Evolutionary conservation across 23 tunicate species (phyloP), one percentile per base, ranked within the genome.

Genomic region (Pegea sp.): DNA sequence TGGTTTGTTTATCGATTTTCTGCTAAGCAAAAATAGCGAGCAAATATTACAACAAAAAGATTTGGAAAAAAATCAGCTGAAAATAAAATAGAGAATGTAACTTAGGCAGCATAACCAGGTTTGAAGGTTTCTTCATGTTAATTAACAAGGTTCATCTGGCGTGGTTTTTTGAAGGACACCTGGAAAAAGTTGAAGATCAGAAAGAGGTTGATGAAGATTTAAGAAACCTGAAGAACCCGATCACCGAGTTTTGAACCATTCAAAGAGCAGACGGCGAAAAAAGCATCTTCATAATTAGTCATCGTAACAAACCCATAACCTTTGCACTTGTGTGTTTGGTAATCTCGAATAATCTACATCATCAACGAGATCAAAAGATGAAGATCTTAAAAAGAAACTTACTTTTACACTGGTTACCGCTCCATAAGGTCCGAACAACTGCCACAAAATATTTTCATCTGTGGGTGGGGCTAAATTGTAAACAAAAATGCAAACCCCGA

Each of bases 241-340:
- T 81, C 93, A 0, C 79, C 93, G 18, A 81, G 75, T 48, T 81
- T 81, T 32, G 68, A 81, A 0, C 72, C 72, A 52, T 81, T 81
- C 53, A 81, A 42, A 13, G 53, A 57, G 62, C 80, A 81, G 20
- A 81, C 93, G 4, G 93, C 93, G 51, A 72, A 22, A 24, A 81
- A 66, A 23, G 93, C 93, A 29, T 81, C 93, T 34, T 81, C 93
- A 50, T 81, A 72, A 50, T 81, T 81, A 11, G 79, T 81, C 93
- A 81, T 81, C 29, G 93, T 81, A 16, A 81, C 93, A 62, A 81
- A 81, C 25, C 93, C 93, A 33, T 81, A 81, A 22, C 93, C 93
- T 65, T 81, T 81, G 69, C 93, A 81, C 58, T 81, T 81, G 30
- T 81, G 93, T 6, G 93, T 81, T 34, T 81, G 93, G 34, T 59